Conservation (phyloP, 1,140 invertebrate genomes). For the Pogonomyrmex californicus region DNA sequence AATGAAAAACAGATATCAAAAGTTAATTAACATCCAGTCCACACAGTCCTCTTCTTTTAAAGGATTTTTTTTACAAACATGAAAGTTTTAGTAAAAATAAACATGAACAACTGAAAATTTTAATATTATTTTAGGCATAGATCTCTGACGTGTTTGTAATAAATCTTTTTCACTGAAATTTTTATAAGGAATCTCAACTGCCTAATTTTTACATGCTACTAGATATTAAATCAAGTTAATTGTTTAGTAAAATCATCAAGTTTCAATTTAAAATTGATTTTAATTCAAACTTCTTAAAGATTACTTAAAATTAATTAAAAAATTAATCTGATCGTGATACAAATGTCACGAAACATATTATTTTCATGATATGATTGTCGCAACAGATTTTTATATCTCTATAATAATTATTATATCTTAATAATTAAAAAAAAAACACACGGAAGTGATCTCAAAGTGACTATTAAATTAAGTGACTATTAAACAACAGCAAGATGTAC, state of each 20-base stretch:
- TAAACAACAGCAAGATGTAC: too few species aligned
- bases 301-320: neutral
- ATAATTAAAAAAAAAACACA: too few species aligned
- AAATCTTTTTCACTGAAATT: neutral
- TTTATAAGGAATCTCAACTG: neutral
- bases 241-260: neutral
- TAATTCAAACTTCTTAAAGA: neutral
- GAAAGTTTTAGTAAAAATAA: neutral
- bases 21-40: conserved; percentile 1
- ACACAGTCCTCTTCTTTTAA: neutral
- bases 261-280: conserved; percentile 5
- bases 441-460: too few species aligned
- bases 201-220: neutral
- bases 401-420: too few species aligned
- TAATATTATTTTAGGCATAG: neutral
- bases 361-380: neutral
- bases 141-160: neutral
- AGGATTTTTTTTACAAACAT: neutral
- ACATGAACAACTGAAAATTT: neutral
- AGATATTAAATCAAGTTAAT: conserved; percentile 15
- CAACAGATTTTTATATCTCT: too few species aligned
- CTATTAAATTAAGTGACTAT: too few species aligned
- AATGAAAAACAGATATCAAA: neutral
- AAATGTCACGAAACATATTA: neutral
- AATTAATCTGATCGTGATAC: neutral